phyloP scores from a whole-genome alignment of 2,113 vertebrate genomes.

The Cyrtonyx montezumae region DNA sequence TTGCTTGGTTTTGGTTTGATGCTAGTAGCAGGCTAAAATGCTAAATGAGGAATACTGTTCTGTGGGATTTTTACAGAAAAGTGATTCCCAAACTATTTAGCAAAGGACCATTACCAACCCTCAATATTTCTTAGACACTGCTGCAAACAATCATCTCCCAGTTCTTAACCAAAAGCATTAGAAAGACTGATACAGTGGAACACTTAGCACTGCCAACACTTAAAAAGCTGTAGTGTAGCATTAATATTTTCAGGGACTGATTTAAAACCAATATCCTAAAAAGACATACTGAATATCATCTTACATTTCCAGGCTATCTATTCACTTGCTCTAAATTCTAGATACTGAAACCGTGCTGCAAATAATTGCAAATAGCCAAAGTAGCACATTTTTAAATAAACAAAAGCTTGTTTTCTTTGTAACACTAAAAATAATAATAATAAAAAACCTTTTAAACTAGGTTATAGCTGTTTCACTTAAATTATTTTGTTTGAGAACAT shows the following conservation, averaged over 20 bases:
- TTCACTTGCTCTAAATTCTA: neutral
- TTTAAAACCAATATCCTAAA: neutral
- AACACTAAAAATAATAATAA: neutral
- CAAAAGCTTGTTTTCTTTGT: neutral
- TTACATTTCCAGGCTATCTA: neutral
- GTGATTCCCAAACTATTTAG: neutral
- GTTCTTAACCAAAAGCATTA: neutral
- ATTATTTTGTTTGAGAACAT: neutral
- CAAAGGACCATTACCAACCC: neutral
- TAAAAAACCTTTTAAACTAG: neutral
- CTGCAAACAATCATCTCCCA: accelerated
- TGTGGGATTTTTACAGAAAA: neutral
- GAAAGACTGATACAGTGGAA: neutral
- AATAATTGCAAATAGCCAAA: neutral
- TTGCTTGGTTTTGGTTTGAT: neutral
- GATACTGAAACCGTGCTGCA: neutral
- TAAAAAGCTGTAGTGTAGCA: neutral
- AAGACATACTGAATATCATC: neutral
- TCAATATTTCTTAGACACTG: neutral
- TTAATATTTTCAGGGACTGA: neutral
- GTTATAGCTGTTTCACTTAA: neutral
- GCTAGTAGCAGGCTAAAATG: neutral
- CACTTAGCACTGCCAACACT: too few relatives aligned
- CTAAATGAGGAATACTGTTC: neutral
- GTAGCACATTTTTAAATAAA: neutral